A percentile compares a stretch with the other conserved stretches of the same genome.
Conservation (phyloP, 1,140 invertebrate genomes). For the Rhyzopertha dominica region DNA sequence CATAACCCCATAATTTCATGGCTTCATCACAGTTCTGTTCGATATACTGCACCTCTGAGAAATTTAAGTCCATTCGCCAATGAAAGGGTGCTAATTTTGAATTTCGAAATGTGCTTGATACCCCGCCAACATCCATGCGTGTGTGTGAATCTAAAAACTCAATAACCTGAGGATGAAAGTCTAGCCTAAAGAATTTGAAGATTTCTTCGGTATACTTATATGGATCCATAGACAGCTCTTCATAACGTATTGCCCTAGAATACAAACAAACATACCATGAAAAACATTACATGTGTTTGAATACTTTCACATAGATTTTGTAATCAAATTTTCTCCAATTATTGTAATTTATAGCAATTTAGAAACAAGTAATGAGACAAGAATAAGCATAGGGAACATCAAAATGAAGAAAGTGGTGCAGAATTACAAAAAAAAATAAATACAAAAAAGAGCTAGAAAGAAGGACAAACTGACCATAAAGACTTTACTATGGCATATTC, state of each 20-base stretch:
- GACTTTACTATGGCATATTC: too few relatives aligned
- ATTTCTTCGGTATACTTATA: conserved; percentile 65
- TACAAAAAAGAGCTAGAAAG: too few relatives aligned
- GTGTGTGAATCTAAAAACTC: conserved; percentile 77
- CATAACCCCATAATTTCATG: conserved; percentile 79
- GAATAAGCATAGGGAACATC: too few relatives aligned
- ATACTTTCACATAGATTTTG: too few relatives aligned
- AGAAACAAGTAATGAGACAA: too few relatives aligned
- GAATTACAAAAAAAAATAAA: too few relatives aligned
- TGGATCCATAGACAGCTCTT: conserved; percentile 76
- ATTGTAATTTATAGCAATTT: too few relatives aligned
- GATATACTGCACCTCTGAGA: conserved; percentile 60
- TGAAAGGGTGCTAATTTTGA: conserved; percentile 78
- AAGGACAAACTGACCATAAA: too few relatives aligned
- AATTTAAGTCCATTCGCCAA: conserved; percentile 72
- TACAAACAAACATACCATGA: neutral
- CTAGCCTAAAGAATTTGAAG: conserved; percentile 70
- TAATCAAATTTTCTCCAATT: too few relatives aligned
- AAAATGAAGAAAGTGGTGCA: too few relatives aligned
- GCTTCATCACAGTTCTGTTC: conserved; percentile 65
- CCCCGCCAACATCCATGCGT: conserved; percentile 68
- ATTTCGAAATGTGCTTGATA: conserved; percentile 77
- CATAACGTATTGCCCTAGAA: conserved; percentile 72
- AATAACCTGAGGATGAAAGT: conserved; percentile 63
- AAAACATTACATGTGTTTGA: conserved; percentile 2